Conservation (phyloP, 1,140 invertebrate genomes). For the Papilio dardanus region DNA sequence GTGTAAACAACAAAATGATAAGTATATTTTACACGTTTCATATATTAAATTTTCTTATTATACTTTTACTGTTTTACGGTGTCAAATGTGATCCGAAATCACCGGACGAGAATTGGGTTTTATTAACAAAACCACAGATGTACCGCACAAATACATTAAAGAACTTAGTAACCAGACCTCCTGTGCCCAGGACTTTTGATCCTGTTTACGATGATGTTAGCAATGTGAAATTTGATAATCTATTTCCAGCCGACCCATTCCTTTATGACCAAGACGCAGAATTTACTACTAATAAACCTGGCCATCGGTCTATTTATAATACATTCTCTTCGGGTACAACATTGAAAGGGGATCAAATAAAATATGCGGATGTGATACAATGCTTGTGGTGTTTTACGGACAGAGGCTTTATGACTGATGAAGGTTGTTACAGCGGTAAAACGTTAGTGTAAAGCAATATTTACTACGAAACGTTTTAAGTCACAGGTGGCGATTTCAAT, state of each 20-base stretch:
- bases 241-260: conserved; percentile 22
- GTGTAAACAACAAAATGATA: conserved; percentile 32
- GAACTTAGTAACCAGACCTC: not conserved
- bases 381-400: conserved; percentile 52
- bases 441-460: conserved; percentile 43
- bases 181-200: not conserved
- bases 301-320: not conserved
- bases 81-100: not conserved
- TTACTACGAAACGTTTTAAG: not conserved
- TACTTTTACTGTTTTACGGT: conserved; percentile 27
- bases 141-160: not conserved
- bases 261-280: conserved; percentile 16
- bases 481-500: not conserved
- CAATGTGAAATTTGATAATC: conserved; percentile 21
- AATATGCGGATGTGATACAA: conserved; percentile 39
- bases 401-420: conserved; percentile 41
- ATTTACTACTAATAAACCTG: not conserved
- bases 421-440: conserved; percentile 52
- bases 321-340: conserved; percentile 31
- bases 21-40: conserved; percentile 17
- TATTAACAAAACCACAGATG: conserved; percentile 15
- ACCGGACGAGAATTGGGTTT: conserved; percentile 5
- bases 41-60: not conserved
- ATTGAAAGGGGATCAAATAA: conserved; percentile 38
- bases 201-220: conserved; percentile 24